A percentile compares a stretch with the other conserved stretches of the same genome.
Evolutionary conservation across 2,888 invertebrate species (phyloP).

Genomic region (Abrostola tripartita): DNA sequence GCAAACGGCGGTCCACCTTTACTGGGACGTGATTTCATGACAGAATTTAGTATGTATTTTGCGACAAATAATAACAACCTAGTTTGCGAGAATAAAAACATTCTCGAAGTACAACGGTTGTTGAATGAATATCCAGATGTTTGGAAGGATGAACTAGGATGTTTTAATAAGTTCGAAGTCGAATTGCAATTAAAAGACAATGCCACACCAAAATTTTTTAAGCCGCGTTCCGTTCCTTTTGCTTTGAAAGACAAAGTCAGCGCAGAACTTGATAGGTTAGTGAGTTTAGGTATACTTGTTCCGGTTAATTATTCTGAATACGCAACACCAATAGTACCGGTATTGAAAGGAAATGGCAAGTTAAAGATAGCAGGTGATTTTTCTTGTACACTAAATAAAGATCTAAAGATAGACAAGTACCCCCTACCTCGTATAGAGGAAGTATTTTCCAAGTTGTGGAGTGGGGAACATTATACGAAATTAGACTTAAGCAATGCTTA

Average conservation of each 20-base stretch:
- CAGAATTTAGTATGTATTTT: conserved; percentile 1
- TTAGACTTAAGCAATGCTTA: conserved; percentile 49
- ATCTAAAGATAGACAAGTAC: conserved; percentile 53
- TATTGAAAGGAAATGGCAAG: conserved; percentile 13
- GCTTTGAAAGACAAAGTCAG: conserved; percentile 4
- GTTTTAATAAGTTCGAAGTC: conserved; percentile 13
- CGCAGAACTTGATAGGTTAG: conserved; percentile 8
- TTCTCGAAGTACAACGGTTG: too few relatives aligned
- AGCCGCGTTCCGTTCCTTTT: conserved; percentile 14
- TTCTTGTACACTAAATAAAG: conserved; percentile 49
- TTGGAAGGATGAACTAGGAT: conserved; percentile 8
- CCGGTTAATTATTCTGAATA: neutral
- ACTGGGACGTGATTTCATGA: conserved; percentile 6
- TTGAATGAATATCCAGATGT: conserved; percentile 3
- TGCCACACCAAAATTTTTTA: conserved; percentile 13
- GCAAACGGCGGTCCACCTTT: conserved; percentile 3
- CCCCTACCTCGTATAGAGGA: conserved; percentile 51
- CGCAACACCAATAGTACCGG: conserved; percentile 17
- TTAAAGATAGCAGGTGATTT: conserved; percentile 15
- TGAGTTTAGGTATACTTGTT: conserved; percentile 12
- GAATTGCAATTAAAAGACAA: conserved; percentile 1
- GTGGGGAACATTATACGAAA: conserved; percentile 39
- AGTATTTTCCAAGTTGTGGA: conserved; percentile 47
- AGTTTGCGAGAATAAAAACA: neutral
- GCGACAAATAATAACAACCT: neutral